These are phyloP conservation scores for Amazona finschi DNA, from an alignment of 2,797 vertebrate genomes.

Conservation along the genomic window DNA sequence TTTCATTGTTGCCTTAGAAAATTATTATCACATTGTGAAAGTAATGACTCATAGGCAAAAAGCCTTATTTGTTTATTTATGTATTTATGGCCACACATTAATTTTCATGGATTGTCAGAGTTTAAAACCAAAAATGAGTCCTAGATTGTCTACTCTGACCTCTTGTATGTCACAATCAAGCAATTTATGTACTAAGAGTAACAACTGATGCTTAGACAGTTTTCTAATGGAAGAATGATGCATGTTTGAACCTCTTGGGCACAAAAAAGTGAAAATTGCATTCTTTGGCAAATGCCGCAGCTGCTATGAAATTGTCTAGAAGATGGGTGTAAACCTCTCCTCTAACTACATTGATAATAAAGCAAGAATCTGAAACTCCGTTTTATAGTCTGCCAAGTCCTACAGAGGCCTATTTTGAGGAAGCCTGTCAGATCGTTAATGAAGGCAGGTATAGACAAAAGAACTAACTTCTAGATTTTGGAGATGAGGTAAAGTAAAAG, in stretches of 20 bases:
- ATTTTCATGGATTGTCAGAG: not conserved
- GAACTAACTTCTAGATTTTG: not conserved
- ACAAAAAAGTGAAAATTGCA: not conserved
- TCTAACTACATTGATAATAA: not conserved
- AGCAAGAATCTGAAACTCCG: not conserved
- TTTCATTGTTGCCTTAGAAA: not conserved
- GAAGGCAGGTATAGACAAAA: not conserved
- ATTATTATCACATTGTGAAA: not conserved
- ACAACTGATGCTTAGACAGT: not conserved
- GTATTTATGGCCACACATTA: not conserved
- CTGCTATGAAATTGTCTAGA: not conserved
- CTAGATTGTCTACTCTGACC: not conserved
- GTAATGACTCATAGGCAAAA: not conserved
- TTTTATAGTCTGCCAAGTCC: not conserved
- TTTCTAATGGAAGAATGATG: not conserved
- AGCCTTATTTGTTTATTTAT: not conserved
- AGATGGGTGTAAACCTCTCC: not conserved
- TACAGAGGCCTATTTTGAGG: not conserved
- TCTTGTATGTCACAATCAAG: not conserved
- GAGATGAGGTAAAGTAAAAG: not conserved
- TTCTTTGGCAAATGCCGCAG: not conserved
- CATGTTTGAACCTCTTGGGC: not conserved
- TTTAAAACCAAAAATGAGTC: not conserved
- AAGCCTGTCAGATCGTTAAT: not conserved
- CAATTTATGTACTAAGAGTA: not conserved